Evolutionary conservation across 2,888 invertebrate genomes (phyloP).

Genomic region (Amphimallon solstitiale): DNA sequence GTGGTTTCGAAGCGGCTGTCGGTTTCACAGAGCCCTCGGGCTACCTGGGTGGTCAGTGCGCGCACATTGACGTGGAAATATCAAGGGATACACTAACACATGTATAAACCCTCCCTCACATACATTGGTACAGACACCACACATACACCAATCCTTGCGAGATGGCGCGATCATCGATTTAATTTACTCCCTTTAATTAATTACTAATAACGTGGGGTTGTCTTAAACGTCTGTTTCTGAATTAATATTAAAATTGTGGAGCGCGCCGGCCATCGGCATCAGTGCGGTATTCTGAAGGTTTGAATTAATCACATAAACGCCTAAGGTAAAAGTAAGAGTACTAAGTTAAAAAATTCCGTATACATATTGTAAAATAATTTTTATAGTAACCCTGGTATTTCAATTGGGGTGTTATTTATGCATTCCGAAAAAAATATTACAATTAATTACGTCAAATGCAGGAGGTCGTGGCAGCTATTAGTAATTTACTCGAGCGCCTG

Average conservation of each 20-base stretch:
- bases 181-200: conserved; percentile 38
- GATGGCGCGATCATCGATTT: conserved; percentile 28
- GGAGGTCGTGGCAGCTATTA: no score
- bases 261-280: neutral
- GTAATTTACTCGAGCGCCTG: no score
- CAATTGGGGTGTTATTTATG: no score
- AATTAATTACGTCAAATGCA: no score
- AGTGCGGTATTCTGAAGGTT: neutral
- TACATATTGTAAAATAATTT: no score
- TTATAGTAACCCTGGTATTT: no score
- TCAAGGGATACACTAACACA: conserved; percentile 40
- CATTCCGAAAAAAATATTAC: no score
- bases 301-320: conserved; percentile 2
- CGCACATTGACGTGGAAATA: conserved; percentile 44
- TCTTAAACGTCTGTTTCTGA: conserved; percentile 30
- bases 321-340: neutral
- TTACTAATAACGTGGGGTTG: conserved; percentile 38
- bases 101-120: neutral
- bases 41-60: conserved; percentile 47
- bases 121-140: neutral
- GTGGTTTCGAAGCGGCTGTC: conserved; percentile 51
- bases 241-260: conserved; percentile 29
- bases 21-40: conserved; percentile 47
- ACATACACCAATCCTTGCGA: neutral
- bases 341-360: neutral